Evolutionary conservation across 30 jellyfish, hydroid and myxozoan genomes (phyloP), one percentile per base, ranked within the genome.

Genomic region (Cassiopea xamachana): DNA sequence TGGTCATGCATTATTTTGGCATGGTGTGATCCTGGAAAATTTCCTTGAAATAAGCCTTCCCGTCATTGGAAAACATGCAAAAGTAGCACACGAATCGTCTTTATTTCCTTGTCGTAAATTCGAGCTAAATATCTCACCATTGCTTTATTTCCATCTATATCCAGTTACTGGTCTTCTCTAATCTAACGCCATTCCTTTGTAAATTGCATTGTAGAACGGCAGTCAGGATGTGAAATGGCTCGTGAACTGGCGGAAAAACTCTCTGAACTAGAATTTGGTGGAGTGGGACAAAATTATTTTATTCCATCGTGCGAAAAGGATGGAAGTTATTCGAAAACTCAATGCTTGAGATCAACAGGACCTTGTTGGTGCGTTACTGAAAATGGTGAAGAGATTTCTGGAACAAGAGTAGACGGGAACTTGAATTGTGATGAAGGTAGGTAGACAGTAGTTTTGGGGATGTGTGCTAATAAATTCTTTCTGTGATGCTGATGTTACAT

Each of bases 331-430:
- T 68, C 87, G 44, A 82, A 73, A 43, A 72, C 39, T 15, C 98
- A 95, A 79, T 95, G 98, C 64, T 84, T 85, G 46, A 75, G 71
- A 45, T 51, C 93, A 13, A 14, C 70, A 4, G 98, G 98, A 17
- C 76, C 51, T 77, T 95, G 98, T 74, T 91, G 98, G 98, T 95
- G 98, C 81, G 98, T 87, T 46, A 79, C 90, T 84, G 86, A 85
- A 46, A 61, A 60, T 55, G 98, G 98, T 3, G 89, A 86, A 72
- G 98, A 91, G 73, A 90, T 90, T 39, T 71, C 69, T 8, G 96
- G 96, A 45, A 94, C 98, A 10, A 89, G 49, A 55, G 78, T 93
- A 60, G 60, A 77, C 45, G 97, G 89, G 19, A 77, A 2, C 18
- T 93, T 92, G 0, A 73, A 82, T 13, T 90, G 97, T 69, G 90